Percentiles rank a stretch among this genome's conserved stretches.
These are phyloP conservation scores for Zygaena filipendulae DNA, from an alignment of 2,888 invertebrate species.

Conservation along the genomic window DNA sequence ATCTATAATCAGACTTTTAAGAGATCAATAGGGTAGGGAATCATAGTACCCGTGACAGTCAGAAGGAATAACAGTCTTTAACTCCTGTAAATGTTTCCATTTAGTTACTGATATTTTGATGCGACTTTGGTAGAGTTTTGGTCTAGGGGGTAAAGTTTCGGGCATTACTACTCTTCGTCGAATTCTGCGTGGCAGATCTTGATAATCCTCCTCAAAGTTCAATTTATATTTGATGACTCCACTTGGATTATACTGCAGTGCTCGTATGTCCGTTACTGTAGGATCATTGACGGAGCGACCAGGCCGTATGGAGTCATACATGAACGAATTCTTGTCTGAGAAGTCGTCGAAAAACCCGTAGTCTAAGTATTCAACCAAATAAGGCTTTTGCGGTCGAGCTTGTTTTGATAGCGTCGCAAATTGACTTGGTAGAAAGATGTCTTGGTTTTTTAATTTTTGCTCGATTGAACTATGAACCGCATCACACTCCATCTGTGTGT, in stretches of 20 bases:
- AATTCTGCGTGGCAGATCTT: conserved; percentile 8
- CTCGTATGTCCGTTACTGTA: conserved; percentile 10
- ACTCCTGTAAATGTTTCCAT: conserved; percentile 10
- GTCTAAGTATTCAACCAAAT: conserved; percentile 7
- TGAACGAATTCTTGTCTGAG: conserved; percentile 6
- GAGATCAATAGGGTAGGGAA: conserved; percentile 9
- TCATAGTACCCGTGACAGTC: conserved; percentile 10
- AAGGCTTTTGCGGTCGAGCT: conserved; percentile 10
- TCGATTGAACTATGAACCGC: conserved; percentile 1
- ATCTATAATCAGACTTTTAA: conserved; percentile 1
- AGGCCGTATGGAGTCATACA: conserved; percentile 12
- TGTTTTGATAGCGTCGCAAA: neutral
- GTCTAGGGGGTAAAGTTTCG: conserved; percentile 6
- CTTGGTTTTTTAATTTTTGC: neutral
- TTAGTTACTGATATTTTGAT: conserved; percentile 6
- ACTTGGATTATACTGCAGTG: conserved; percentile 9
- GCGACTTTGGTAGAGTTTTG: conserved; percentile 7
- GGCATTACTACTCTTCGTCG: conserved; percentile 7
- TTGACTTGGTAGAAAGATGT: neutral
- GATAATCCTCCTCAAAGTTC: conserved; percentile 9
- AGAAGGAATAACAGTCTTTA: conserved; percentile 8
- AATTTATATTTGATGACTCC: conserved; percentile 12
- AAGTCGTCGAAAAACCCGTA: conserved; percentile 11
- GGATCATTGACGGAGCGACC: conserved; percentile 9
- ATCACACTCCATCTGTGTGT: conserved; percentile 2